These are phyloP conservation scores for Ecdyonurus torrentis DNA, from an alignment of 2,888 invertebrate species.

Conservation along the genomic window DNA sequence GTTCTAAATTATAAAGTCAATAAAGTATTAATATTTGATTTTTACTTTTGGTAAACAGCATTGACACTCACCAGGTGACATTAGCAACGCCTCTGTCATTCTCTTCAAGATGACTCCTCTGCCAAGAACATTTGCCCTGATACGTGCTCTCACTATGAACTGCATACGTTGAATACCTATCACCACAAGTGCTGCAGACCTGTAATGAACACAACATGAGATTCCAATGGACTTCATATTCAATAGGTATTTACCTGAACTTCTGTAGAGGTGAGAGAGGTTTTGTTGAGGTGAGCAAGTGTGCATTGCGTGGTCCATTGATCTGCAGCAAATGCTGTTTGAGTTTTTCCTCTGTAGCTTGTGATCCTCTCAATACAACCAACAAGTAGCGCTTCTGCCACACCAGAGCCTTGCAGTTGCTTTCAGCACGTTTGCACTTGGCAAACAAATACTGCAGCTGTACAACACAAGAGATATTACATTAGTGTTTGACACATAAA, in stretches of 20 bases:
- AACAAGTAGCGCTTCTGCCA: constrained; percentile 84
- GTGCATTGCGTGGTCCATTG: background rate
- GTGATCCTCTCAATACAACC: constrained; percentile 32
- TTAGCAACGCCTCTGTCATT: background rate
- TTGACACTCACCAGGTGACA: background rate
- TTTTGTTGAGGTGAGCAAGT: background rate
- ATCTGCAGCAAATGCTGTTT: background rate
- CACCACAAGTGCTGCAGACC: background rate
- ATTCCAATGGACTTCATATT: too few relatives aligned
- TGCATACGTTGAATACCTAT: background rate
- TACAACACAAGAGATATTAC: too few relatives aligned
- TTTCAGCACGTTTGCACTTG: constrained; percentile 36
- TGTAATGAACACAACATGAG: too few relatives aligned
- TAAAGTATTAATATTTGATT: background rate
- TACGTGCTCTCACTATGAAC: background rate
- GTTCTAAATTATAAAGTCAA: background rate
- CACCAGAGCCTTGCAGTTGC: constrained; percentile 69
- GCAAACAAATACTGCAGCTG: background rate
- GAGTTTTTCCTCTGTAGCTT: background rate
- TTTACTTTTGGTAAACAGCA: background rate
- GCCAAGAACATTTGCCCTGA: too few relatives aligned
- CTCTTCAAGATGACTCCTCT: background rate
- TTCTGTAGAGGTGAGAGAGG: background rate
- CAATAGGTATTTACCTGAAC: background rate
- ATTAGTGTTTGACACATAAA: too few relatives aligned